Evolutionary conservation across 2,113 vertebrate species (phyloP), one percentile per base, ranked within the genome.

Genomic region (Gasterosteus nipponicus): DNA sequence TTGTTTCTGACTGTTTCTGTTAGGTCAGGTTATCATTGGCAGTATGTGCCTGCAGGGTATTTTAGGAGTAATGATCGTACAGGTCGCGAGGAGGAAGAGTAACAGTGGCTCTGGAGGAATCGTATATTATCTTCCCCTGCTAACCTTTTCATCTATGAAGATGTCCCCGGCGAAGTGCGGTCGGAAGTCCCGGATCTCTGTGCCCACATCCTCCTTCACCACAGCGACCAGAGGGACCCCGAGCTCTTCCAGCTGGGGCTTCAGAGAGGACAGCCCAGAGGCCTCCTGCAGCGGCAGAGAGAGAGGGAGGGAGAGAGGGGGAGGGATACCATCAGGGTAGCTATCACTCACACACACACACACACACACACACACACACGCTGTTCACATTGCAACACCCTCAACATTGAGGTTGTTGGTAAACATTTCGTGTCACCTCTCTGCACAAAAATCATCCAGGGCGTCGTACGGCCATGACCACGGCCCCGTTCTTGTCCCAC

Each of bases 381-480:
- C 33, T 62, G 14, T 8, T 16, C 18, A 3, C 22, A 31, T 47
- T 64, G 35, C 35, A 38, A 38, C 35, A 38, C 35, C 35, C 35
- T 59, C 8, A 18, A 7, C 5, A 26, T 2, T 53, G 51, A 10
- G 3, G 15, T 66, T 29, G 35, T n/a, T 66, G 29, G 49, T 10
- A 66, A 51, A 66, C 46, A 51, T 35, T 35, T 51, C 1, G 16
- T 38, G 1, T 80, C 90, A 99, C 98, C 97, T 98, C 98, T 94
- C 98, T 95, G 93, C 98, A 99, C 93, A 98, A 95, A 95, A 97
- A 98, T 93, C 98, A 99, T 94, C 98, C 98, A 64, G 98, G 98
- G 63, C 98, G 93, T 54, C 97, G 93, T 10, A 99, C 97, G 3
- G 95, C 97, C 96, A 99, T 96, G 82, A 99, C 89, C 86, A 99